A percentile compares a stretch with the other conserved stretches of the same genome.
Conservation (phyloP, 2,797 vertebrate species). For the Phyllotis vaccarum region DNA sequence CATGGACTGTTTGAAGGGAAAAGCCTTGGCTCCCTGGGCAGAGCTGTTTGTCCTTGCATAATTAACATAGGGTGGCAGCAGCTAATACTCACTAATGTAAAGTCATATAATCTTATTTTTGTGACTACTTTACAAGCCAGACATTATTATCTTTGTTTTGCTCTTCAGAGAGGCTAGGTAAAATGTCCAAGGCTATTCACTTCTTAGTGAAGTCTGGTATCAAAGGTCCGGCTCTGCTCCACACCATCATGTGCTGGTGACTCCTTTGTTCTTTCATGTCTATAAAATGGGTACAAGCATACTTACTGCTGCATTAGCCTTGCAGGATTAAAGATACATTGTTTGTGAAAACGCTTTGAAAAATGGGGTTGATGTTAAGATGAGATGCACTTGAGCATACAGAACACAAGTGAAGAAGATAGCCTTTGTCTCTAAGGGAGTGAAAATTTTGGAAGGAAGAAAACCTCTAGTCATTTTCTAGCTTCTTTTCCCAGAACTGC, state of each 20-base stretch:
- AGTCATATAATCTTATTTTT: slow-evolving; percentile 14
- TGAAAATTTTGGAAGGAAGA: slow-evolving; percentile 44
- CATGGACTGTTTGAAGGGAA: background rate
- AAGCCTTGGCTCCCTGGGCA: slow-evolving; percentile 18
- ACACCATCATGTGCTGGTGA: slow-evolving; percentile 39
- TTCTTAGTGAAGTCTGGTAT: background rate
- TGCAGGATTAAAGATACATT: slow-evolving; percentile 41
- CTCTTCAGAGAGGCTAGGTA: slow-evolving; percentile 11
- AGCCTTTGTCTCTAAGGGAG: slow-evolving; percentile 48
- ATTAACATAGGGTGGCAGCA: slow-evolving; percentile 5
- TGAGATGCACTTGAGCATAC: background rate
- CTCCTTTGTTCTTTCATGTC: slow-evolving; percentile 41
- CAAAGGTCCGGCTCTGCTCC: background rate
- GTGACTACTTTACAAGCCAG: background rate
- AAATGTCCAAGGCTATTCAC: slow-evolving; percentile 1
- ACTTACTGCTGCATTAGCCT: slow-evolving; percentile 23
- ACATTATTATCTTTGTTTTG: slow-evolving; percentile 56
- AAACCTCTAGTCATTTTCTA: slow-evolving; percentile 54
- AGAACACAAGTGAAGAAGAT: background rate
- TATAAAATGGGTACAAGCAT: slow-evolving; percentile 50
- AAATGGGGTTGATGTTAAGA: slow-evolving; percentile 43
- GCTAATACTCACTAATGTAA: slow-evolving; percentile 30
- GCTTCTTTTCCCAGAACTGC: slow-evolving; percentile 44
- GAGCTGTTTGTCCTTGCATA: slow-evolving; percentile 51
- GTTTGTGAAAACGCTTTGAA: slow-evolving; percentile 63